Percentiles rank a stretch among this genome's conserved stretches.
phyloP scores from a whole-genome alignment of 2,888 invertebrate genomes.

The Hydroisotoma schaefferi region DNA sequence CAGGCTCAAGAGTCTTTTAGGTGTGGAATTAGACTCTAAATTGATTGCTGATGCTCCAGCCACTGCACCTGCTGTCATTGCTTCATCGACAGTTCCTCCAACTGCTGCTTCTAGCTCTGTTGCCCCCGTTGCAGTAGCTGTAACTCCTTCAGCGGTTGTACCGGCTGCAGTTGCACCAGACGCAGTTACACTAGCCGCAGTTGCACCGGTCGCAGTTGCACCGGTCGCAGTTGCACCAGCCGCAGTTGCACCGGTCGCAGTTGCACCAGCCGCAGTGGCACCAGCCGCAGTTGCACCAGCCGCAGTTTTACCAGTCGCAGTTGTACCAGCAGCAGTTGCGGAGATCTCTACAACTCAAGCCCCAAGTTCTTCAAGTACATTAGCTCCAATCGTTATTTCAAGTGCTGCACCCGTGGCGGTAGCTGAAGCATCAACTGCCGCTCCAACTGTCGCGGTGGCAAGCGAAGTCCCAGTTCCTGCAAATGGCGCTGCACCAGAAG shows the following conservation, averaged over 20 bases:
- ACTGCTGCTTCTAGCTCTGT: constrained; percentile 14
- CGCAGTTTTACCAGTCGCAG: constrained; percentile 1
- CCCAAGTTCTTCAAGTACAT: background rate
- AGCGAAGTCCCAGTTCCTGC: constrained; percentile 4
- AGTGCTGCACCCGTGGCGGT: constrained; percentile 1
- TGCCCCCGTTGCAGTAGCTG: constrained; percentile 4
- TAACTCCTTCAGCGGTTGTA: background rate
- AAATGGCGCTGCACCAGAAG: background rate
- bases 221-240: constrained; percentile 13
- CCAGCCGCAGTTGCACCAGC: constrained; percentile 11
- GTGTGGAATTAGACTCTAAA: constrained; percentile 42
- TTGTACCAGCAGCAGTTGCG: constrained; percentile 1
- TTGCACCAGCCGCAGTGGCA: constrained; percentile 8
- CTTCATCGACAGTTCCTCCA: constrained; percentile 6
- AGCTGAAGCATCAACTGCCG: constrained; percentile 12
- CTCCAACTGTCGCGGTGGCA: constrained; percentile 8
- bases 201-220: constrained; percentile 4
- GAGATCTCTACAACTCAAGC: background rate
- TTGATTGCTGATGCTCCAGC: constrained; percentile 19
- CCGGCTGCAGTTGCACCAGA: constrained; percentile 14
- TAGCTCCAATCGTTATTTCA: constrained; percentile 9
- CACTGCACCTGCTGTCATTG: constrained; percentile 3
- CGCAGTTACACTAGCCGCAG: background rate
- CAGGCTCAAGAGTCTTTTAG: constrained; percentile 38
- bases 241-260: constrained; percentile 15